Conservation (phyloP, 2,888 invertebrate genomes). For the Zygothrica quintamaculata region DNA sequence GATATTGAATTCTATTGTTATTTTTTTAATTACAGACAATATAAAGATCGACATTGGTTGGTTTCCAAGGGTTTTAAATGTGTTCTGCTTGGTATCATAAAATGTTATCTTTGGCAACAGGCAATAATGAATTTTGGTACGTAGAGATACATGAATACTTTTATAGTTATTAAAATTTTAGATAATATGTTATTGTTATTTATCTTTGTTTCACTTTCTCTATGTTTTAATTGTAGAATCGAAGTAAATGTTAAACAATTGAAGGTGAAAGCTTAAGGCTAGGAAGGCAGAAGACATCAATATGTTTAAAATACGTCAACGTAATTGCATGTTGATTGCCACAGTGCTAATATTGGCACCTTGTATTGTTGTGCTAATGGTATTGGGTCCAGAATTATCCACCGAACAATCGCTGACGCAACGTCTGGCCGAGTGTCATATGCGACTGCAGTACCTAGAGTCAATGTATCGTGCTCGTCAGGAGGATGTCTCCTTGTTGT, state of each 20-base stretch:
- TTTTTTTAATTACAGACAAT: slow-evolving; percentile 23
- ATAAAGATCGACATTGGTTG: not conserved
- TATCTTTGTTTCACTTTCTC: too few relatives aligned
- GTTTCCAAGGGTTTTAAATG: not conserved
- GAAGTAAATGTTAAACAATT: slow-evolving; percentile 10
- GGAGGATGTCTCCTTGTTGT: slow-evolving; percentile 90
- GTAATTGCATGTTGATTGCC: slow-evolving; percentile 86
- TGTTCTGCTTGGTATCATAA: not conserved
- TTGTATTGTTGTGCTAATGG: slow-evolving; percentile 85
- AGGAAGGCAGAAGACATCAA: slow-evolving; percentile 30
- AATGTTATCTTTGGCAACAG: not conserved
- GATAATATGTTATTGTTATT: too few relatives aligned
- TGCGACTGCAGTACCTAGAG: slow-evolving; percentile 91
- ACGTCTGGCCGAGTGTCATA: slow-evolving; percentile 90
- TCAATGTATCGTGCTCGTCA: slow-evolving; percentile 91
- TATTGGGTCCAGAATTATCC: slow-evolving; percentile 86
- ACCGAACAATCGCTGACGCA: slow-evolving; percentile 89
- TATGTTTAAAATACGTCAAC: slow-evolving; percentile 85
- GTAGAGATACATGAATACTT: too few relatives aligned
- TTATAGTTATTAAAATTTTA: too few relatives aligned
- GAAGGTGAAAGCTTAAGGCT: slow-evolving; percentile 6
- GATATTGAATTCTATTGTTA: too few relatives aligned
- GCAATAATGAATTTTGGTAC: slow-evolving; percentile 22
- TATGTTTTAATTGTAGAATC: slow-evolving; percentile 1
- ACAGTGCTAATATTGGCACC: slow-evolving; percentile 86